These are phyloP conservation scores for Callospermophilus lateralis DNA, from an alignment of 2,113 vertebrate genomes.

Conservation along the genomic window DNA sequence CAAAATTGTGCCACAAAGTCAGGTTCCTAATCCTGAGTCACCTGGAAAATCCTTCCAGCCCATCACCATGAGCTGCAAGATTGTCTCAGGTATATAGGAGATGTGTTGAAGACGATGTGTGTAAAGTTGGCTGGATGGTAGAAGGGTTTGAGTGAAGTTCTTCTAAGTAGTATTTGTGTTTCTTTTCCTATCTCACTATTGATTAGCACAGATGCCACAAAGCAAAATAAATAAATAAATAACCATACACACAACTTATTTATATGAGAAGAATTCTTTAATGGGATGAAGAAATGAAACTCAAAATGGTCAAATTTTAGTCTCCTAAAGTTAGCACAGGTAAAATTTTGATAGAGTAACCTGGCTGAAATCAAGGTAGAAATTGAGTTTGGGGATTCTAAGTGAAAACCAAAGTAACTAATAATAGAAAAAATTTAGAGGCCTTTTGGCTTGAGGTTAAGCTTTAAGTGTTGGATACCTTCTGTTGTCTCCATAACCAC, in stretches of 20 bases:
- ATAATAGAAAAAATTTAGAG: background rate
- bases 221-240: background rate
- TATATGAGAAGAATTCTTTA: constrained; percentile 1
- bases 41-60: constrained; percentile 99
- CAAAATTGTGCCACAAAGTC: constrained; percentile 96
- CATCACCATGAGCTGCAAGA: constrained; percentile 99
- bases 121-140: background rate
- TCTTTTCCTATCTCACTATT: background rate
- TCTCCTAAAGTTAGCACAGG: background rate
- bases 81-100: constrained; percentile 95
- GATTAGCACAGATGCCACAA: background rate
- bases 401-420: constrained; percentile 20
- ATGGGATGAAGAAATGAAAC: constrained; percentile 4
- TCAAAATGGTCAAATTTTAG: background rate
- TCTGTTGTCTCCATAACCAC: background rate
- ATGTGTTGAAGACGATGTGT: background rate
- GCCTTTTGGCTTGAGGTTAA: constrained; percentile 29
- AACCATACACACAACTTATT: background rate
- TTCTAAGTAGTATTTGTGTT: background rate
- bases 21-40: constrained; percentile 95
- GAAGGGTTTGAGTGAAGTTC: background rate
- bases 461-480: background rate
- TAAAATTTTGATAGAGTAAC: background rate
- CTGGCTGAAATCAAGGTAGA: background rate
- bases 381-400: background rate